Conservation (phyloP, 2,113 vertebrate genomes). For the Oncorhynchus mykiss region DNA sequence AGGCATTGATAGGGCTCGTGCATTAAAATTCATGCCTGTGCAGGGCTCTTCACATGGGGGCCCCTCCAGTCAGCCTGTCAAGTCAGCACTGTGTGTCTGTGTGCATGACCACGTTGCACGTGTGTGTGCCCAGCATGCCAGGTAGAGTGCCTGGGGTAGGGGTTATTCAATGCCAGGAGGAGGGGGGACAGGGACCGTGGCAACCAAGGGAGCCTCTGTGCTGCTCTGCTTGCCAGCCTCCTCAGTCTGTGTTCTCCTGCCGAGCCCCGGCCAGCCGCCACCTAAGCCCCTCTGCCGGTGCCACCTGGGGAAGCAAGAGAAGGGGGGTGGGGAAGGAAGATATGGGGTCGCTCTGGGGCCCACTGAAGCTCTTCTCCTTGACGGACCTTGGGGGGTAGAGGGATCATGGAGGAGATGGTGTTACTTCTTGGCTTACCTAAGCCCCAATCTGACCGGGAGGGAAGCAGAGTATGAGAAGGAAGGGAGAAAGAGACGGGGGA, state of each 20-base stretch:
- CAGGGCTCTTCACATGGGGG: background rate
- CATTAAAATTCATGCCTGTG: too few relatives aligned
- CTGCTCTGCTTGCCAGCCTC: constrained; percentile 26
- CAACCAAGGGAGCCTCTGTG: constrained; percentile 18
- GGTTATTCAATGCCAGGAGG: constrained; percentile 9
- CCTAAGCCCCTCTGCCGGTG: constrained; percentile 4
- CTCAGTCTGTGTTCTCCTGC: constrained; percentile 15
- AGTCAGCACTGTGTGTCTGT: background rate
- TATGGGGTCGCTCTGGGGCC: background rate
- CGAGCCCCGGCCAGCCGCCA: constrained; percentile 8
- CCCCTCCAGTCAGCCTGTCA: background rate
- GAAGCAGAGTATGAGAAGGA: background rate
- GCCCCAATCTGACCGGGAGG: constrained; percentile 15
- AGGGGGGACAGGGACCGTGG: background rate
- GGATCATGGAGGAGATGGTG: background rate
- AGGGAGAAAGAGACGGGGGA: constrained; percentile 9
- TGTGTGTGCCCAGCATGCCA: constrained; percentile 1
- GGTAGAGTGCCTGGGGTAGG: background rate
- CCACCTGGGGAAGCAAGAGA: background rate
- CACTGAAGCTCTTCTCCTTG: background rate
- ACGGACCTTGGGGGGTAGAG: background rate
- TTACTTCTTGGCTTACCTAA: constrained; percentile 17
- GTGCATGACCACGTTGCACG: background rate
- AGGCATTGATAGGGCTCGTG: too few relatives aligned
- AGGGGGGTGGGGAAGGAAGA: background rate